Base-by-base conservation (phyloP, 2,888 invertebrate genomes). In the Hoplodrina ambigua region DNA sequence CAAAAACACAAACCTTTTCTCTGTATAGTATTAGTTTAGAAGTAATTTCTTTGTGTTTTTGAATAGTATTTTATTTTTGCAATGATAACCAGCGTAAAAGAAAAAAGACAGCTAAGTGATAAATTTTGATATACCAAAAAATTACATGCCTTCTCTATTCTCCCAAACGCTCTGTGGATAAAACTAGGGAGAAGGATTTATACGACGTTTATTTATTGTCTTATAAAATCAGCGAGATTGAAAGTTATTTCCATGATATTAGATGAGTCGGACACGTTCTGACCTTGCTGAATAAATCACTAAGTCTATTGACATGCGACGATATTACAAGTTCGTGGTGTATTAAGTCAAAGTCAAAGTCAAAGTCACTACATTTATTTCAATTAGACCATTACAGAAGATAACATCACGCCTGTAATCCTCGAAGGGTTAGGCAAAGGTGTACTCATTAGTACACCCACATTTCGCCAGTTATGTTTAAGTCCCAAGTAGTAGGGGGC, bases 201-300 rank as follows among this genome's bases (percentile, higher is more conserved):
- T 69, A 17, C n/a, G 44, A 46, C 57, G 25, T 70, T 44, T 58
- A 70, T 70, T 58, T 57, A 52, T 15, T 57, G 44, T 52, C 37
- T 25, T 7, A 59, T 11, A 50, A 25, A 59, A 69, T 70, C 46
- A 70, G 46, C 25, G 44, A 69, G 53, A 46, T 53, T 58, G 46
- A 20, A 37, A 70, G 10, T 8, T 11, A 69, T 44, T 70, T 20
- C 8, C 8, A 8, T 15, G 8, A 58, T 52, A 20, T 4, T 19
- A 33, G 33, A 33, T 44, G n/a, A 57, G 30, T 52, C 52, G 20
- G 56, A 30, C 41, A 46, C 17, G 46, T 17, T 46, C 15, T 19
- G 25, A 68, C 49, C 49, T 49, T 49, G 67, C 4, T 6, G 4
- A 13, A 33, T 65, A 17, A 65, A 44, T 66, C 46, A 15, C 46